Percentiles rank a stretch among this genome's conserved stretches.
Conservation (phyloP, 2,888 invertebrate genomes). For the Dorcus parallelipipedus region DNA sequence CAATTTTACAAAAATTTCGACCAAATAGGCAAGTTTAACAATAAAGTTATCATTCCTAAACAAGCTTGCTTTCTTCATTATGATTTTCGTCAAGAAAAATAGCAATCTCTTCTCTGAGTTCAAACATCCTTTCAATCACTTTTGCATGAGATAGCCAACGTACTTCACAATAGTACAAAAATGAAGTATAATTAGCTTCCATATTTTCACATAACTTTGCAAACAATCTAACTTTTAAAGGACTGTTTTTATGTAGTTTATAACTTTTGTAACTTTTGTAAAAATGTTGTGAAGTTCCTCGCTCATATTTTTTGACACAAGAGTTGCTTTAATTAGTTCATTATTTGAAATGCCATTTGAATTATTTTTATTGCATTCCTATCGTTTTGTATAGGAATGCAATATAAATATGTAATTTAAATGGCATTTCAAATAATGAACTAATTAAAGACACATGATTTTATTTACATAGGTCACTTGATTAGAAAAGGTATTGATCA, state of each 20-base stretch:
- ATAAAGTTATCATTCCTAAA: constrained; percentile 13
- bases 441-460: too few relatives aligned
- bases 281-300: too few relatives aligned
- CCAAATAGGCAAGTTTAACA: constrained; percentile 20
- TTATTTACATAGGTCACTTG: too few relatives aligned
- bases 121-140: constrained; percentile 16
- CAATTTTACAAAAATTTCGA: constrained; percentile 16
- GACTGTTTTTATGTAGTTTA: constrained; percentile 15
- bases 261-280: too few relatives aligned
- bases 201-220: constrained; percentile 14
- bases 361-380: too few relatives aligned
- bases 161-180: constrained; percentile 14
- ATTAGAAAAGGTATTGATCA: too few relatives aligned
- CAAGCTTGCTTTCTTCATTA: constrained; percentile 11
- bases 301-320: too few relatives aligned
- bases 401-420: too few relatives aligned
- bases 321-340: too few relatives aligned
- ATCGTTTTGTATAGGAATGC: too few relatives aligned
- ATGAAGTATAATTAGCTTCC: constrained; percentile 12
- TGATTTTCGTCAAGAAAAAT: constrained; percentile 11
- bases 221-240: constrained; percentile 13
- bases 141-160: constrained; percentile 17
- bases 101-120: constrained; percentile 15
- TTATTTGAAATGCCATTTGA: too few relatives aligned
- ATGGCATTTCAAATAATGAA: too few relatives aligned